Evolutionary conservation across 2,888 invertebrate genomes (phyloP).

Genomic region (Melipona bicolor): DNA sequence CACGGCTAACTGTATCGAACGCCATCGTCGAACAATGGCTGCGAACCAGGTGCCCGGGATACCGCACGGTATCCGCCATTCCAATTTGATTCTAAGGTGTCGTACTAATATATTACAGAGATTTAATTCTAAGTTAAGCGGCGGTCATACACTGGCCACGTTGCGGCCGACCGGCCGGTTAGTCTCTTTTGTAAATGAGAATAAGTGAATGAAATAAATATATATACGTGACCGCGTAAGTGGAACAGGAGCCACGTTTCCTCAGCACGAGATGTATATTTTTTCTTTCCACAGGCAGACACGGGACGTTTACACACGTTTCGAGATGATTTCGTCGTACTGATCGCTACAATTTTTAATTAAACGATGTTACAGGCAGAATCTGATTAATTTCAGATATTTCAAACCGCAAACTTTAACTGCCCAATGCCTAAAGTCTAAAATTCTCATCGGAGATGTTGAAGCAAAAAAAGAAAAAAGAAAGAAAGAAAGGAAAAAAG

Average conservation of each 20-base stretch:
- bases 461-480: too few species aligned
- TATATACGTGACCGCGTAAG: slow-evolving; percentile 63
- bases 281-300: neutral
- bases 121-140: slow-evolving; percentile 72
- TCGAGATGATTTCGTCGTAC: neutral
- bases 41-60: slow-evolving; percentile 53
- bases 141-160: slow-evolving; percentile 61
- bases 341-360: too few species aligned
- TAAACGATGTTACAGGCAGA: too few species aligned
- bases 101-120: slow-evolving; percentile 72
- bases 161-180: slow-evolving; percentile 64
- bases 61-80: slow-evolving; percentile 74
- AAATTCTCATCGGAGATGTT: too few species aligned
- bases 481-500: too few species aligned
- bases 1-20: neutral
- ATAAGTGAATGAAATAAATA: slow-evolving; percentile 79
- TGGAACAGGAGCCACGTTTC: slow-evolving; percentile 8
- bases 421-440: too few species aligned
- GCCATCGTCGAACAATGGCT: slow-evolving; percentile 67
- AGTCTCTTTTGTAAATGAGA: slow-evolving; percentile 81
- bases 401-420: rapidly evolving
- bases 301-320: neutral
- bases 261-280: neutral
- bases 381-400: neutral
- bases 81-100: slow-evolving; percentile 77